Conservation (phyloP, 2,113 vertebrate genomes). For the Syrrhaptes paradoxus region DNA sequence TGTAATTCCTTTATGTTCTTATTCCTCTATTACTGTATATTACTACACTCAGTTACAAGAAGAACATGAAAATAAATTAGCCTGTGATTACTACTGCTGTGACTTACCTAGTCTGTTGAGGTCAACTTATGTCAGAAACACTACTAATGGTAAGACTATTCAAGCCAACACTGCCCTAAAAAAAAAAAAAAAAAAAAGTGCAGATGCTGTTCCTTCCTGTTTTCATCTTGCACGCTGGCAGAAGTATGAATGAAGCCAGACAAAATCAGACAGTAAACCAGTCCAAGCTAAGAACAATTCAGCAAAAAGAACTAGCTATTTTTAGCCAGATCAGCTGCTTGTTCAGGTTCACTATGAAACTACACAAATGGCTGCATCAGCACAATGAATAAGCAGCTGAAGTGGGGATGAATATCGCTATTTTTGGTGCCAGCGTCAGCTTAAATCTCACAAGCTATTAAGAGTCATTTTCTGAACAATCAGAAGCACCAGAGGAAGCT, state of each 20-base stretch:
- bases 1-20: neutral
- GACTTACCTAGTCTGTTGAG: neutral
- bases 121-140: neutral
- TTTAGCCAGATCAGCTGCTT: neutral
- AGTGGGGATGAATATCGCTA: neutral
- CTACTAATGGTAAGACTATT: neutral
- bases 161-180: neutral
- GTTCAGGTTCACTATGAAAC: neutral
- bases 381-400: neutral
- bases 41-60: neutral
- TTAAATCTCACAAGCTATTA: neutral
- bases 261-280: neutral
- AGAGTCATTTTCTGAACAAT: neutral
- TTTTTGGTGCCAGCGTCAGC: neutral
- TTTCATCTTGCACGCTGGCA: neutral
- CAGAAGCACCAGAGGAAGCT: neutral
- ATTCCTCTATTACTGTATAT: neutral
- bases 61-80: neutral
- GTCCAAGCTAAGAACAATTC: neutral
- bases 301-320: neutral
- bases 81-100: neutral
- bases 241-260: neutral
- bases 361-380: neutral
- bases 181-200: no score
- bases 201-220: neutral